These are phyloP conservation scores for Agapornis canus DNA, from an alignment of 2,797 vertebrate genomes.

Conservation along the genomic window DNA sequence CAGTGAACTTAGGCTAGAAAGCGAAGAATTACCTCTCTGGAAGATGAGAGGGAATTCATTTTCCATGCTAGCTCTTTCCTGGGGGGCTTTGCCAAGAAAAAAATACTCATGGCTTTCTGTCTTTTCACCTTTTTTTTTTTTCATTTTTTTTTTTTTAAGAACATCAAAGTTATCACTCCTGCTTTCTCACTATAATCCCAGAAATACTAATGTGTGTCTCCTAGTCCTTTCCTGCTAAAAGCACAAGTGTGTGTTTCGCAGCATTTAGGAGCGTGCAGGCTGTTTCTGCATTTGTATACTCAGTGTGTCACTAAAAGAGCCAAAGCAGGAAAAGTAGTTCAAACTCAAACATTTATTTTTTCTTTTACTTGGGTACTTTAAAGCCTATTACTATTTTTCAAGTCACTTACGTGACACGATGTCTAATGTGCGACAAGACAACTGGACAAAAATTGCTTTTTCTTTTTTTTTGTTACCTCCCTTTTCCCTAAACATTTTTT, in stretches of 20 bases:
- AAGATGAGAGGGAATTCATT: slow-evolving; percentile 43
- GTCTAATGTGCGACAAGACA: slow-evolving; percentile 14
- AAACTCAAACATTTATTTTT: background rate
- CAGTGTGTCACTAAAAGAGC: background rate
- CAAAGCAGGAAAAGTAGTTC: background rate
- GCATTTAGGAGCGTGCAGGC: slow-evolving; percentile 24
- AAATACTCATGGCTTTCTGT: background rate
- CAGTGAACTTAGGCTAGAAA: slow-evolving; percentile 1
- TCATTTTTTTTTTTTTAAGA: background rate
- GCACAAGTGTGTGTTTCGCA: slow-evolving; percentile 18
- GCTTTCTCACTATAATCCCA: slow-evolving; percentile 58
- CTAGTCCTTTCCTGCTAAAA: slow-evolving; percentile 44
- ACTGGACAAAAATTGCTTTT: background rate
- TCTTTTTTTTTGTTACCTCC: background rate
- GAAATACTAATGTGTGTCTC: slow-evolving; percentile 43
- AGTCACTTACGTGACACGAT: background rate
- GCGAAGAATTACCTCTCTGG: background rate
- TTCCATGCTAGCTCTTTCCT: slow-evolving; percentile 42
- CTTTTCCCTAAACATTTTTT: background rate
- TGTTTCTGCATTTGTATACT: slow-evolving; percentile 38
- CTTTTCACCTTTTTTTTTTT: background rate
- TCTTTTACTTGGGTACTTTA: background rate
- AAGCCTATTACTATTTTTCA: slow-evolving; percentile 3
- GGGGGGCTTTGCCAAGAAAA: background rate
- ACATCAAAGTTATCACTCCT: slow-evolving; percentile 51